A percentile compares a stretch with the other conserved stretches of the same genome.
These are phyloP conservation scores for Lepidocyrtoides sp. DNA, from an alignment of 2,888 invertebrate species.

Conservation along the genomic window DNA sequence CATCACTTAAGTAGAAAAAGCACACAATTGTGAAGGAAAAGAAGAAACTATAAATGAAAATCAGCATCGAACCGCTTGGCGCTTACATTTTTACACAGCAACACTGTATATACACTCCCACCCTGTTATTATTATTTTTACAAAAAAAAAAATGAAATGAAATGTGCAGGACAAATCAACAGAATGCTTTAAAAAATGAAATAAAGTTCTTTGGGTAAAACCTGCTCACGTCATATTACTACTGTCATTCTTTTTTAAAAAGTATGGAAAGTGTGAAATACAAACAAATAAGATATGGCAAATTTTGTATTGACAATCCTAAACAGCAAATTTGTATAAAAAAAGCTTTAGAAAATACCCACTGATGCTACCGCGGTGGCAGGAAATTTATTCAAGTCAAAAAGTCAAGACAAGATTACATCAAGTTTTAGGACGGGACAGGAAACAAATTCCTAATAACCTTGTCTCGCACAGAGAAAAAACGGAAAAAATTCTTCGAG, in stretches of 20 bases:
- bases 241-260: not conserved
- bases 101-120: not conserved
- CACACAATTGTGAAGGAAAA: not conserved
- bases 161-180: too few species aligned
- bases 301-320: not conserved
- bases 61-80: too few species aligned
- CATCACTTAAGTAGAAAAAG: not conserved
- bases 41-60: not conserved
- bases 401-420: too few species aligned
- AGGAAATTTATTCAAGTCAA: too few species aligned
- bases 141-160: not conserved
- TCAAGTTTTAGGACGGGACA: too few species aligned
- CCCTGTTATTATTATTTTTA: not conserved
- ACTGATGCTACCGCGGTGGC: too few species aligned
- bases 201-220: conserved; percentile 44
- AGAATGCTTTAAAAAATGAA: conserved; percentile 24
- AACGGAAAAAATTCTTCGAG: conserved; percentile 5
- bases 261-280: too few species aligned
- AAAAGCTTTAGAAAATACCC: too few species aligned
- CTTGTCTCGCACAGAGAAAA: not conserved
- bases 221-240: conserved; percentile 38
- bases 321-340: too few species aligned
- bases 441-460: not conserved
- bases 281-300: too few species aligned
- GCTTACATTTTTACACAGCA: not conserved